Evolutionary conservation across 2,888 invertebrate species (phyloP), one percentile per base, ranked within the genome.

Genomic region (Drosophila buzzatii): DNA sequence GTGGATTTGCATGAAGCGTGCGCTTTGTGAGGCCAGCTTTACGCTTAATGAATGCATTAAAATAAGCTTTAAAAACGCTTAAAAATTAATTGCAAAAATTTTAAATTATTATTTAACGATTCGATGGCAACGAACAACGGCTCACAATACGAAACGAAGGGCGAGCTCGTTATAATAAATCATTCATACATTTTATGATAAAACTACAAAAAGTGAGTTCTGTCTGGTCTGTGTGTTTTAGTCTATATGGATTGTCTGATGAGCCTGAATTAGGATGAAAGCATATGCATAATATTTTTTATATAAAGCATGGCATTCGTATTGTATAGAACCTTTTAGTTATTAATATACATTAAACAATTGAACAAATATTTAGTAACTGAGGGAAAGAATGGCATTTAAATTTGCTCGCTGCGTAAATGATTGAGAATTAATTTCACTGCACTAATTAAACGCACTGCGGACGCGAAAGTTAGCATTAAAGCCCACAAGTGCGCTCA

Each of bases 11-110:
- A 60, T 23, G 42, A n/a, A 5, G 35, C n/a, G 18, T 37, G 56
- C 53, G 45, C 37, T 39, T 42, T 58, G 68, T 70, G 69, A 83
- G 63, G 78, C 60, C 71, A 23, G 44, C 49, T 47, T 68, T 52
- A 18, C 39, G 67, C 66, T 72, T 61, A 73, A 83, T 67, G 60
- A 57, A 52, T 67, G 52, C 57, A 76, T 85, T 76, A 71, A 71
- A 79, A 57, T 44, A 42, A 37, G 65, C 57, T 86, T 84, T 73
- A 70, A 67, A 74, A 69, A 27, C 55, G 56, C 27, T 76, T 63
- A 57, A 70, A 71, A 68, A 70, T 63, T 56, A 59, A 55, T 67
- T 63, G 53, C 16, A 68, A 51, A 47, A 55, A 14, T 57, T 63
- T 63, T 33, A 37, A 75, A 64, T 61, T 53, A 35, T 41, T 27